Evolutionary conservation across 1,140 invertebrate species (phyloP).

Genomic region (Cydia pomonella): DNA sequence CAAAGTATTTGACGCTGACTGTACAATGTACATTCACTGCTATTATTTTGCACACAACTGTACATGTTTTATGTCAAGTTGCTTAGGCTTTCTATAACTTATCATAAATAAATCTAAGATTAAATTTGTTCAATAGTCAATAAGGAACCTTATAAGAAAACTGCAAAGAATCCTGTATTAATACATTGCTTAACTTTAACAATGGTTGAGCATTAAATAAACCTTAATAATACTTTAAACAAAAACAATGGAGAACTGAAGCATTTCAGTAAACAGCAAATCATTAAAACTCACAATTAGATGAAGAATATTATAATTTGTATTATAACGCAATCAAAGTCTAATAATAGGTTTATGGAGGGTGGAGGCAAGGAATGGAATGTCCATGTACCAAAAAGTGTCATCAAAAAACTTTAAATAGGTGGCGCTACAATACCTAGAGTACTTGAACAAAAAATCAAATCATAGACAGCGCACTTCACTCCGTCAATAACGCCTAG

Average conservation of each 20-base stretch:
- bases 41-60: too few relatives aligned
- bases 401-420: too few relatives aligned
- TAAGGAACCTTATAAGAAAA: not conserved
- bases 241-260: not conserved
- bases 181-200: slow-evolving; percentile 12
- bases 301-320: not conserved
- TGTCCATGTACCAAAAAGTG: too few relatives aligned
- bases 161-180: not conserved
- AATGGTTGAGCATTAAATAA: slow-evolving; percentile 23
- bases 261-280: not conserved
- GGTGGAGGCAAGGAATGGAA: too few relatives aligned
- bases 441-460: too few relatives aligned
- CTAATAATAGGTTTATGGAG: too few relatives aligned
- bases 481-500: too few relatives aligned
- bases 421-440: too few relatives aligned
- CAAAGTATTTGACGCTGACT: too few relatives aligned
- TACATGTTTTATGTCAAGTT: not conserved
- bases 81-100: not conserved
- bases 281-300: not conserved
- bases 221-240: not conserved
- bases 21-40: too few relatives aligned
- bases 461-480: too few relatives aligned
- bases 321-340: too few relatives aligned
- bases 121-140: not conserved
- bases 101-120: not conserved